phyloP scores from a whole-genome alignment of 2,797 vertebrate species.

The Phalloptychus januarius region DNA sequence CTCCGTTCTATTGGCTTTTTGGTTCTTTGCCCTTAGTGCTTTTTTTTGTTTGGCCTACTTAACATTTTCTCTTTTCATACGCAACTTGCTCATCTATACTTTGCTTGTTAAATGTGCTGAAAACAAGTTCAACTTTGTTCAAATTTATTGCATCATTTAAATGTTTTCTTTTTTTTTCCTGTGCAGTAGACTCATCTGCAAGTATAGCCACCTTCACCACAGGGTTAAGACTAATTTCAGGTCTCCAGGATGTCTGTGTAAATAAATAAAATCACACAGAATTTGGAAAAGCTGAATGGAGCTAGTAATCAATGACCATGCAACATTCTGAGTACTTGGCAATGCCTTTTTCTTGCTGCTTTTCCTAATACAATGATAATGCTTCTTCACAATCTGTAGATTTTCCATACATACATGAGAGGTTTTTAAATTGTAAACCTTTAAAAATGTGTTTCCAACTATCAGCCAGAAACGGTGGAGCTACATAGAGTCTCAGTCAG shows the following conservation, averaged over 20 bases:
- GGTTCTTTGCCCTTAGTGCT: constrained; percentile 5
- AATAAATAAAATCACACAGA: background rate
- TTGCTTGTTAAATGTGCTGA: background rate
- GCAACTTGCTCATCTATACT: background rate
- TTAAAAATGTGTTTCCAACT: background rate
- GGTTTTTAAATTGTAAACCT: background rate
- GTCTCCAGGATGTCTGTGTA: background rate
- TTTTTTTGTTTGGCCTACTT: constrained; percentile 15
- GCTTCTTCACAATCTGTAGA: background rate
- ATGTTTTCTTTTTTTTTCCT: background rate
- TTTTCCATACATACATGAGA: background rate
- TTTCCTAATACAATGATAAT: background rate
- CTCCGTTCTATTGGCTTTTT: constrained; percentile 18
- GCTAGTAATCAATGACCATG: background rate
- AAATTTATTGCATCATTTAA: background rate
- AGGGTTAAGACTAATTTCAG: background rate
- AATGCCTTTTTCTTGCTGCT: background rate
- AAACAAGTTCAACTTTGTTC: background rate
- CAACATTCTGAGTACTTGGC: background rate
- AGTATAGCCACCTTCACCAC: background rate
- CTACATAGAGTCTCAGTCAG: background rate
- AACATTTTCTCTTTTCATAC: constrained; percentile 3
- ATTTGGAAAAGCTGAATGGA: background rate
- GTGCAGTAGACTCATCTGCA: background rate
- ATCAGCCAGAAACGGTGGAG: background rate